Percentiles rank a stretch among this genome's conserved stretches.
These are phyloP conservation scores for Myotis yumanensis DNA, from an alignment of 2,113 vertebrate species.

Conservation along the genomic window DNA sequence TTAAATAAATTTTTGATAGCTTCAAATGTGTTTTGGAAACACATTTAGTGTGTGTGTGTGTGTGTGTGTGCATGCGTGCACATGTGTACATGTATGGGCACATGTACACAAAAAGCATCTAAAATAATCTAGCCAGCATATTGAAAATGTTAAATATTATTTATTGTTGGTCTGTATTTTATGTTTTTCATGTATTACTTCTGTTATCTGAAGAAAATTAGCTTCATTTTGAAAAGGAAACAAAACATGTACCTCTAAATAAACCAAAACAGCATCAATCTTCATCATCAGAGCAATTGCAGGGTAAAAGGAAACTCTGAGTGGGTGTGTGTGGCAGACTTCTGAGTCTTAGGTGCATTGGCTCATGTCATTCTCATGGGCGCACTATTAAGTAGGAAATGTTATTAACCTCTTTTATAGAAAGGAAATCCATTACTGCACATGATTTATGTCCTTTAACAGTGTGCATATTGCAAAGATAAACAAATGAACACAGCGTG, in stretches of 20 bases:
- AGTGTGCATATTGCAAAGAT: background rate
- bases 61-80: too few species aligned
- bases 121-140: background rate
- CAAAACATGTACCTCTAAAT: background rate
- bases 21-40: background rate
- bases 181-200: background rate
- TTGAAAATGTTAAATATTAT: background rate
- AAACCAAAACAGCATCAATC: background rate
- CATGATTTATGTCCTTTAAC: background rate
- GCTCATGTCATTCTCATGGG: background rate
- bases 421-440: slow-evolving; percentile 18
- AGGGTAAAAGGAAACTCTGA: background rate
- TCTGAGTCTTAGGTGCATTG: background rate
- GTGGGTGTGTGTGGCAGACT: background rate
- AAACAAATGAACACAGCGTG: background rate
- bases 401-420: background rate
- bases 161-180: background rate
- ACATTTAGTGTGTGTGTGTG: background rate
- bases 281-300: background rate
- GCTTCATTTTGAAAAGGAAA: slow-evolving; percentile 44
- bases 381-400: background rate
- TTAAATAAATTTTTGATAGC: background rate
- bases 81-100: too few species aligned
- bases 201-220: slow-evolving; percentile 1
- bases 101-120: background rate